Evolutionary conservation across 2,113 vertebrate genomes (phyloP), one percentile per base, ranked within the genome.

Genomic region (Eudyptes chrysolophus): DNA sequence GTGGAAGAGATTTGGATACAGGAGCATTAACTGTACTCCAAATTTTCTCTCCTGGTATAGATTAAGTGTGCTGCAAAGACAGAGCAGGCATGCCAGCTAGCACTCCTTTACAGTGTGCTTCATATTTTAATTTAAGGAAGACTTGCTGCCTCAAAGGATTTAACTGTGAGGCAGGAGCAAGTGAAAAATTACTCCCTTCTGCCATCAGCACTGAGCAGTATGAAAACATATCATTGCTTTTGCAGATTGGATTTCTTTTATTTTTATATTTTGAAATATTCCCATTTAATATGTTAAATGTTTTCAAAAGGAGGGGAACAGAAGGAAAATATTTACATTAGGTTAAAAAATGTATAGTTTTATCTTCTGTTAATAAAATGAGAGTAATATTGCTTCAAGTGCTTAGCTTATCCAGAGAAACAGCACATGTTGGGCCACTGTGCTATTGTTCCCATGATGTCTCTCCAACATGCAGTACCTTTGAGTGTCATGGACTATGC

Each of bases 51-150:
- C 32, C 92, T 94, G 65, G 68, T 95, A 84, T 42, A 96, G 84
- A 96, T 92, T 89, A 93, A 92, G 52, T 82, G 87, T 89, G 77
- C 71, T 95, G 38, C 58, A 90, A 71, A 94, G 75, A 58, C 54
- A 77, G 44, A 82, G 7, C 13, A 70, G 57, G 10, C 55, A 10
- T 76, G 86, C 77, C 96, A 95, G 7, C 57, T 48, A 68, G 21
- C 46, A 75, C 46, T 78, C 34, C 49, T 95, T 82, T 80, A 79
- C 32, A 66, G 42, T 15, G 21, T 29, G 19, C 57, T 95, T 89
- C 49, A 29, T 90, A 46, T 94, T 91, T 77, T 89, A 81, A 72
- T 77, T 93, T 91, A 94, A 94, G 74, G 60, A 74, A 51, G 52
- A 62, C 62, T 91, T 89, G 12, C 55, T 78, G 60, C 81, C 46